Conservation (phyloP, 1,140 invertebrate species). For the Leptonema lineaticorne region DNA sequence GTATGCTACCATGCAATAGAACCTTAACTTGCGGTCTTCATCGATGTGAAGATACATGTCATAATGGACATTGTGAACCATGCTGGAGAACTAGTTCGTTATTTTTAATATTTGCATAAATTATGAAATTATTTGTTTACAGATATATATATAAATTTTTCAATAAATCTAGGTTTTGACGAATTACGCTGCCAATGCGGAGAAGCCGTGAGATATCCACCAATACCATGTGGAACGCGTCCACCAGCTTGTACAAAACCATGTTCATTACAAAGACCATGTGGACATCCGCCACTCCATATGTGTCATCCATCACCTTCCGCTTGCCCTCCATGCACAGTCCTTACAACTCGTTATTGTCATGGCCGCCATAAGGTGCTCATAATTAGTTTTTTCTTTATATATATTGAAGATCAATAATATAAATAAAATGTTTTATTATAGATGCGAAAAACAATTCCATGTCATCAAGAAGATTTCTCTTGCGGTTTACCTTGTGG, state of each 20-base stretch:
- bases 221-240: constrained; percentile 86
- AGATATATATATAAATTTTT: constrained; percentile 10
- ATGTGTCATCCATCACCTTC: constrained; percentile 55
- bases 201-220: constrained; percentile 79
- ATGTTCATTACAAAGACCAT: constrained; percentile 76
- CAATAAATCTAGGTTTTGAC: constrained; percentile 68
- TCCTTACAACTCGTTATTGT: constrained; percentile 85
- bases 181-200: constrained; percentile 93
- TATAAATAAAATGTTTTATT: background rate
- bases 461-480: constrained; percentile 84
- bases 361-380: constrained; percentile 82
- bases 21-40: constrained; percentile 83
- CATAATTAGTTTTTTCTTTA: constrained; percentile 35
- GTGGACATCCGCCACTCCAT: constrained; percentile 80
- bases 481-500: constrained; percentile 88
- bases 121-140: background rate
- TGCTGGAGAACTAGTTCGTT: constrained; percentile 78
- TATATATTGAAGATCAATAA: background rate
- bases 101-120: constrained; percentile 7
- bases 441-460: constrained; percentile 78
- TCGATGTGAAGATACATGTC: constrained; percentile 85
- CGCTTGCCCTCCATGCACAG: constrained; percentile 90
- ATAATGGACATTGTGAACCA: constrained; percentile 81
- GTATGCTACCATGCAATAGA: constrained; percentile 78
- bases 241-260: constrained; percentile 75